phyloP scores from a whole-genome alignment of 2,888 invertebrate species.

The Rhagonycha lutea region DNA sequence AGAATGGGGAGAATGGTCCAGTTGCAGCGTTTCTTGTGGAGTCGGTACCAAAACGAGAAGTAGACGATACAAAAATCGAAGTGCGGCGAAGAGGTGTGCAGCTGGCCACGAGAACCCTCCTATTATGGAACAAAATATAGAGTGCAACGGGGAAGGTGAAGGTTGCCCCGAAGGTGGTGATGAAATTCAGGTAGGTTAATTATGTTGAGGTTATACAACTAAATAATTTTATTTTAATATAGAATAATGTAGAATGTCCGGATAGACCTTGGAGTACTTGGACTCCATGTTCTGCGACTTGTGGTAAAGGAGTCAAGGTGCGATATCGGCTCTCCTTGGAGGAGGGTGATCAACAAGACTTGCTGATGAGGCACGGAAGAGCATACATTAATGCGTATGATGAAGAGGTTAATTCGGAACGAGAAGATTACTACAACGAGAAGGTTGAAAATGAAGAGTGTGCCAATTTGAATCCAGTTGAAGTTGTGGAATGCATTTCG shows the following conservation, averaged over 20 bases:
- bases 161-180: conserved; percentile 47
- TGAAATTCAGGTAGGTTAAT: conserved; percentile 17
- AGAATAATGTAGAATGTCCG: conserved; percentile 56
- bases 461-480: conserved; percentile 55
- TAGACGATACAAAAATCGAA: conserved; percentile 66
- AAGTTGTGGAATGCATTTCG: conserved; percentile 57
- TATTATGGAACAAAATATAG: conserved; percentile 56
- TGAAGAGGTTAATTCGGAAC: conserved; percentile 31
- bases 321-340: conserved; percentile 58
- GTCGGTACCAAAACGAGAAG: conserved; percentile 72
- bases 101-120: conserved; percentile 54
- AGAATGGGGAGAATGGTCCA: conserved; percentile 78
- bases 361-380: conserved; percentile 20
- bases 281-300: conserved; percentile 79
- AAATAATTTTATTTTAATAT: neutral
- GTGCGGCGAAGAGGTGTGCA: conserved; percentile 68
- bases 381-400: conserved; percentile 9
- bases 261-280: conserved; percentile 78
- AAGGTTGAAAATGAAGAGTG: conserved; percentile 54
- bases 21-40: conserved; percentile 76
- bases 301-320: conserved; percentile 73
- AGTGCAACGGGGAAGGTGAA: conserved; percentile 52
- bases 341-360: conserved; percentile 16
- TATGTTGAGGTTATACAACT: neutral
- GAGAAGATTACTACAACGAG: conserved; percentile 42